Evolutionary conservation across 2,797 vertebrate species (phyloP).

Genomic region (Sparidentex hasta): DNA sequence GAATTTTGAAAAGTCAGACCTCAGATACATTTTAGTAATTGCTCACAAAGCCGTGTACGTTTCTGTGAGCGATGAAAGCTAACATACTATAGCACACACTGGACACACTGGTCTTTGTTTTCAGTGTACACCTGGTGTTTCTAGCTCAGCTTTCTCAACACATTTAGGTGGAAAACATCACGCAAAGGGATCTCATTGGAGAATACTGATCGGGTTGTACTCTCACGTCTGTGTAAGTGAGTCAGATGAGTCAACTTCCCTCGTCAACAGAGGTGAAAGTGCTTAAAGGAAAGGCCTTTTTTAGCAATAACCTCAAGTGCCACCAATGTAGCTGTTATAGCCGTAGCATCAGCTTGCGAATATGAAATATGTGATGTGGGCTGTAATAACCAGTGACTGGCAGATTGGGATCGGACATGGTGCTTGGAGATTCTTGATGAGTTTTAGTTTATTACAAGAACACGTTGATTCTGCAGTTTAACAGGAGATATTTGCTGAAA

Average conservation of each 20-base stretch:
- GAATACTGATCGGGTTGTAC: constrained; percentile 54
- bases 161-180: constrained; percentile 38
- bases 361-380: background rate
- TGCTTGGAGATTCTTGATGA: constrained; percentile 17
- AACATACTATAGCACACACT: background rate
- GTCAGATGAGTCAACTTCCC: constrained; percentile 15
- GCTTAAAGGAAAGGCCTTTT: constrained; percentile 7
- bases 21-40: background rate
- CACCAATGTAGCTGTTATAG: constrained; percentile 12
- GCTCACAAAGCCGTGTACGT: constrained; percentile 1
- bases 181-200: constrained; percentile 40
- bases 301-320: constrained; percentile 21
- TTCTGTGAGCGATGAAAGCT: constrained; percentile 11
- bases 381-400: constrained; percentile 1
- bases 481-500: background rate
- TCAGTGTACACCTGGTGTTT: constrained; percentile 18
- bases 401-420: constrained; percentile 1
- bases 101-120: background rate
- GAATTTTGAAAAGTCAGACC: background rate
- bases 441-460: constrained; percentile 12
- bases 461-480: background rate
- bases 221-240: constrained; percentile 36
- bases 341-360: constrained; percentile 11
- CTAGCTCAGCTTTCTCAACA: background rate
- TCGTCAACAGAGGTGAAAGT: constrained; percentile 27